Conservation (phyloP, 2,113 vertebrate species). For the Nymphicus hollandicus region DNA sequence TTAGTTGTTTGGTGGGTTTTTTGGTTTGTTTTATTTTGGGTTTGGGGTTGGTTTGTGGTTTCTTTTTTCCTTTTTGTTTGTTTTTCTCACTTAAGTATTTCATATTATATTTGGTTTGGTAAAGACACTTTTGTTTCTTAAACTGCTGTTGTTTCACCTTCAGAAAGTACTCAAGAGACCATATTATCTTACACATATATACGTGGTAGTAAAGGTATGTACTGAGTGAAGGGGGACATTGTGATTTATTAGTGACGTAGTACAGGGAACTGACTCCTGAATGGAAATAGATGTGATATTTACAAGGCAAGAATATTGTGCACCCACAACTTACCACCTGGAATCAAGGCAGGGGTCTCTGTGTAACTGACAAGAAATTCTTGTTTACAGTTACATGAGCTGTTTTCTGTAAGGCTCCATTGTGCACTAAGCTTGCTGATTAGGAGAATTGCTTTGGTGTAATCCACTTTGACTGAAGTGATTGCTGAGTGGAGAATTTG, state of each 20-base stretch:
- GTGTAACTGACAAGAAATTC: not conserved
- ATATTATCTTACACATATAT: not conserved
- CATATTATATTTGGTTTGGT: not conserved
- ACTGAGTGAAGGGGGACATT: not conserved
- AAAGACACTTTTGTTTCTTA: not conserved
- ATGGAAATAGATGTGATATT: not conserved
- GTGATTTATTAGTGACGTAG: not conserved
- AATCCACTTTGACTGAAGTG: constrained; percentile 2
- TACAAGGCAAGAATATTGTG: not conserved
- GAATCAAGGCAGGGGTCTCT: not conserved
- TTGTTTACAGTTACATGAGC: not conserved
- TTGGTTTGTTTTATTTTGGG: not conserved
- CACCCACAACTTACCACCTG: not conserved
- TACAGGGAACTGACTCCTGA: not conserved
- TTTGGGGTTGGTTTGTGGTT: not conserved
- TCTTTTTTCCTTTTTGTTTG: not conserved
- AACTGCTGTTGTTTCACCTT: not conserved
- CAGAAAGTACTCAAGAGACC: not conserved
- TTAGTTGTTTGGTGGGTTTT: not conserved
- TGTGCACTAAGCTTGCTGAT: not conserved
- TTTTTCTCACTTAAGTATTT: not conserved
- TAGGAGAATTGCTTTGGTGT: not conserved
- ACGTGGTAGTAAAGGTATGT: not conserved
- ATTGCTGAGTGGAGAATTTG: not conserved
- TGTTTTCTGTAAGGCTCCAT: not conserved